These are phyloP conservation scores for Diadumene lineata DNA, from an alignment of 92 coral and sea anemone species.

Conservation along the genomic window DNA sequence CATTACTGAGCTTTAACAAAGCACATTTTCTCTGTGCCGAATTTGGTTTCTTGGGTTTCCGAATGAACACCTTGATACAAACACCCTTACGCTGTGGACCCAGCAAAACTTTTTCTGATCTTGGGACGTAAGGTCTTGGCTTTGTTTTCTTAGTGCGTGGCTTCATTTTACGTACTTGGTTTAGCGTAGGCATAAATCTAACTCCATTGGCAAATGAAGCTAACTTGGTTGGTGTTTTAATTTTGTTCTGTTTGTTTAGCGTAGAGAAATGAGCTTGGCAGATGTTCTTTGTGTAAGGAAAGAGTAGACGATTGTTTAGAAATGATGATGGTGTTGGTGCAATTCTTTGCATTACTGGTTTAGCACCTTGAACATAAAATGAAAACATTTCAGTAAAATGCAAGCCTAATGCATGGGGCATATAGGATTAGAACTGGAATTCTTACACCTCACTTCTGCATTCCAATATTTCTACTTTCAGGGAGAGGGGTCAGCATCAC, in stretches of 20 bases:
- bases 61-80: conserved; percentile 85
- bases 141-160: conserved; percentile 70
- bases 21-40: conserved; percentile 98
- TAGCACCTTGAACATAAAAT: background rate
- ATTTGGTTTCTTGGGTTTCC: conserved; percentile 97
- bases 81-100: conserved; percentile 98
- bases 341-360: background rate
- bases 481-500: too few species aligned
- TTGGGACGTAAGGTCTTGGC: conserved; percentile 59
- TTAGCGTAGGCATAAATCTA: conserved; percentile 78
- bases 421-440: too few species aligned
- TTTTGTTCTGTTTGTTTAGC: background rate
- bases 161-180: conserved; percentile 82
- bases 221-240: background rate
- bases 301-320: background rate
- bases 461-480: too few species aligned
- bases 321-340: background rate
- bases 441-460: too few species aligned
- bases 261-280: conserved; percentile 15
- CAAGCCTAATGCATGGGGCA: too few species aligned
- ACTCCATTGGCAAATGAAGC: conserved; percentile 39
- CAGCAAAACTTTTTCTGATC: conserved; percentile 69
- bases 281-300: background rate
- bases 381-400: too few species aligned
- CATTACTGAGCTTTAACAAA: conserved; percentile 81